These are phyloP conservation scores for Drosophila rubida DNA, from an alignment of 2,888 invertebrate genomes.

Conservation along the genomic window DNA sequence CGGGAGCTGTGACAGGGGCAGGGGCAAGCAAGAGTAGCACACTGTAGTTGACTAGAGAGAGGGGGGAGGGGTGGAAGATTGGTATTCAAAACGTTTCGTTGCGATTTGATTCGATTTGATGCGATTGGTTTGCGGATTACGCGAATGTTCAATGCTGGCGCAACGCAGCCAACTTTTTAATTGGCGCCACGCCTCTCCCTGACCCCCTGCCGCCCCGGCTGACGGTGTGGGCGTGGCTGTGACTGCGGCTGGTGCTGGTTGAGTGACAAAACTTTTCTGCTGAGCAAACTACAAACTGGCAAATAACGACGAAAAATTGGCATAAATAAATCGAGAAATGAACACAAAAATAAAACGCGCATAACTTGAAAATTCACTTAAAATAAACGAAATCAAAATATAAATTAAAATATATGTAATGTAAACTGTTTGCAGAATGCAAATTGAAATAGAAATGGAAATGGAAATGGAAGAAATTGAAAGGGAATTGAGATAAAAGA, in stretches of 20 bases:
- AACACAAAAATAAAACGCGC: neutral
- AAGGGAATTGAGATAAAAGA: slow-evolving; percentile 1
- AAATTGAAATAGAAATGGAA: neutral
- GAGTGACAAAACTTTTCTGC: slow-evolving; percentile 14
- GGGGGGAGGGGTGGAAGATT: neutral
- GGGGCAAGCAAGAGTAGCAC: no score
- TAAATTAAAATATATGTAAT: neutral
- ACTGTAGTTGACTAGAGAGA: no score
- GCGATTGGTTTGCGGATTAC: slow-evolving; percentile 46
- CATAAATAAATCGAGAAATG: neutral
- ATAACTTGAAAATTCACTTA: neutral
- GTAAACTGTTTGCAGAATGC: neutral
- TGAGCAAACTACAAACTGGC: slow-evolving; percentile 8
- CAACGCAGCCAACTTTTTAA: slow-evolving; percentile 51
- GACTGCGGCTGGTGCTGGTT: neutral
- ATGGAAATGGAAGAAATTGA: neutral
- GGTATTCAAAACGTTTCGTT: slow-evolving; percentile 46
- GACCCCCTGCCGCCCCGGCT: neutral
- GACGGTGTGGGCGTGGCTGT: neutral
- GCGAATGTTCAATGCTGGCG: slow-evolving; percentile 33
- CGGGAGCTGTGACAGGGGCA: neutral
- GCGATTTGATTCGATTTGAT: slow-evolving; percentile 57
- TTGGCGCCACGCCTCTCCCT: slow-evolving; percentile 35
- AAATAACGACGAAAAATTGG: slow-evolving; percentile 1
- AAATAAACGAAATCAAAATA: neutral